Percentiles rank a stretch among this genome's conserved stretches.
phyloP scores from a whole-genome alignment of 2,113 vertebrate genomes.

The Chamaea fasciata region DNA sequence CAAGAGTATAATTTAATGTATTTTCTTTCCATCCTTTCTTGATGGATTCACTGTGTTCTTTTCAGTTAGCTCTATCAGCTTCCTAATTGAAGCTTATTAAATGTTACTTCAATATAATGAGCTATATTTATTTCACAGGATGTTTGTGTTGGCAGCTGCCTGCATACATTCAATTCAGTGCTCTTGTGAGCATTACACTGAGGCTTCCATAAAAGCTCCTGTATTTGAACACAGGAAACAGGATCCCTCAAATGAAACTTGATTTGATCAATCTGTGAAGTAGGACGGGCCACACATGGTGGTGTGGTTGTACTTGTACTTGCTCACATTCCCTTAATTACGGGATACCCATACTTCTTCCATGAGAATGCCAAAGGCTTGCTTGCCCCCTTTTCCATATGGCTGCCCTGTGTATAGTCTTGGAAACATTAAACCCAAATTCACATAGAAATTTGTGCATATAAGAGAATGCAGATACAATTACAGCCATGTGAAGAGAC shows the following conservation, averaged over 20 bases:
- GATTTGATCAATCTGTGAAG: neutral
- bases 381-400: neutral
- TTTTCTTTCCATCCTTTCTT: neutral
- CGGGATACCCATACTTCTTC: neutral
- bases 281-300: neutral
- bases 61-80: neutral
- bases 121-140: constrained; percentile 14
- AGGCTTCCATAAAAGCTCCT: neutral
- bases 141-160: constrained; percentile 8
- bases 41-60: neutral
- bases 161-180: neutral
- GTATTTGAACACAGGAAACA: neutral
- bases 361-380: neutral
- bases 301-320: neutral
- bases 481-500: neutral
- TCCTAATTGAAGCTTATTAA: neutral
- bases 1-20: neutral
- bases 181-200: neutral
- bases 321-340: neutral
- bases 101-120: constrained; percentile 3
- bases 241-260: neutral
- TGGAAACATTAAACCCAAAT: neutral
- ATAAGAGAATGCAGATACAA: neutral
- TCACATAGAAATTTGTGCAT: neutral
- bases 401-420: neutral